Evolutionary conservation across 2,113 vertebrate species (phyloP).

Genomic region (Aptenodytes patagonicus): DNA sequence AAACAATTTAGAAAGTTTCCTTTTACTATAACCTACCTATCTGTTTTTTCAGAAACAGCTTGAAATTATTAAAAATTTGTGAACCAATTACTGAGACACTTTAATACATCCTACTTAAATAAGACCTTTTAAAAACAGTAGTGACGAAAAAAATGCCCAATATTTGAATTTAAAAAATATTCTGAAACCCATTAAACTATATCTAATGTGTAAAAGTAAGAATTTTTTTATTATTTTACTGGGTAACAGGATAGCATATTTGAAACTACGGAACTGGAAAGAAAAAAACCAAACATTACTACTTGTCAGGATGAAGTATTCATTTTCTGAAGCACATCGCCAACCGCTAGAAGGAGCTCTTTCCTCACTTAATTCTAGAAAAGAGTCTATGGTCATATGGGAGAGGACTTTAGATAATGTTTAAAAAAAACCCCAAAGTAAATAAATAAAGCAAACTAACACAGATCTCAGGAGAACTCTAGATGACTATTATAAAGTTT

Average conservation of each 20-base stretch:
- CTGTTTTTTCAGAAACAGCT: not conserved
- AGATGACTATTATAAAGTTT: not conserved
- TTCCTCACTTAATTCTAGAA: not conserved
- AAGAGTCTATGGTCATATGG: not conserved
- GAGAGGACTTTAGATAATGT: not conserved
- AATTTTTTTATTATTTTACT: not conserved
- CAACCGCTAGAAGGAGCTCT: slow-evolving; percentile 71
- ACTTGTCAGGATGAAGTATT: not conserved
- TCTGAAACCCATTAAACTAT: not conserved
- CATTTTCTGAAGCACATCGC: not conserved
- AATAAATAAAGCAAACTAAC: not conserved
- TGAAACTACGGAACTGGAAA: not conserved
- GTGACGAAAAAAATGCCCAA: not conserved
- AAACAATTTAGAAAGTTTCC: not conserved
- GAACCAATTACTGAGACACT: not conserved
- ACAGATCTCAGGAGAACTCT: not conserved
- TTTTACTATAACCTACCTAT: not conserved
- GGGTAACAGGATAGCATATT: not conserved
- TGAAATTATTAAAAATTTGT: not conserved
- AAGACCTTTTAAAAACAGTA: not conserved
- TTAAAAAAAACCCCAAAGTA: not conserved
- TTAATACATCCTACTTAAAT: not conserved
- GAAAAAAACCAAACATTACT: not conserved
- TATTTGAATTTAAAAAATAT: not conserved
- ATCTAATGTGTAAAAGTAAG: not conserved